Conservation (phyloP, 2,888 invertebrate species). For the Zootermopsis nevadensis region DNA sequence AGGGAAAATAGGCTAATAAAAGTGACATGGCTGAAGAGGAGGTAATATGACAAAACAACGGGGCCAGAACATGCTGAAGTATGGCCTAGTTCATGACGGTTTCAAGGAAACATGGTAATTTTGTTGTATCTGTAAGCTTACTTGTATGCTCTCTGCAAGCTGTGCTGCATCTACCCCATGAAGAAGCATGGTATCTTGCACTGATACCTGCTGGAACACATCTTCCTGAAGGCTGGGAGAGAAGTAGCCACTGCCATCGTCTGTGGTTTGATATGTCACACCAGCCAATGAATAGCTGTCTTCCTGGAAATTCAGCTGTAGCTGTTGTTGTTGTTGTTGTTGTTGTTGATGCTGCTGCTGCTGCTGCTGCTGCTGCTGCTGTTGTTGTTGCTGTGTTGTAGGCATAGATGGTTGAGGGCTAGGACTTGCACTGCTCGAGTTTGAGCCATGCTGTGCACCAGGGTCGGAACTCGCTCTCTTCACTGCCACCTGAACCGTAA, state of each 20-base stretch:
- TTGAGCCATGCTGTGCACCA: slow-evolving; percentile 60
- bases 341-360: slow-evolving; percentile 47
- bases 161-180: slow-evolving; percentile 70
- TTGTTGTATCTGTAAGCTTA: slow-evolving; percentile 50
- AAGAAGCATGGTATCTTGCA: slow-evolving; percentile 75
- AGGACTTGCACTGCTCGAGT: slow-evolving; percentile 51
- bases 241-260: slow-evolving; percentile 65
- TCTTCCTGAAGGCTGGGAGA: slow-evolving; percentile 72
- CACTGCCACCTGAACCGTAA: slow-evolving; percentile 61
- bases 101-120: background rate
- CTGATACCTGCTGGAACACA: slow-evolving; percentile 76
- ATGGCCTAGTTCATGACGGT: too few relatives aligned
- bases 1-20: too few relatives aligned
- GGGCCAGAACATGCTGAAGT: too few relatives aligned
- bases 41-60: too few relatives aligned
- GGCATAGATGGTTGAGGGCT: slow-evolving; percentile 43
- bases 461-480: slow-evolving; percentile 81
- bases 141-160: slow-evolving; percentile 64
- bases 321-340: slow-evolving; percentile 60
- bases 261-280: slow-evolving; percentile 70
- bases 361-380: slow-evolving; percentile 40
- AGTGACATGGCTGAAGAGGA: too few relatives aligned
- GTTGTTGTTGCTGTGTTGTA: slow-evolving; percentile 14
- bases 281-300: slow-evolving; percentile 70
- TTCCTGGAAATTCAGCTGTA: slow-evolving; percentile 68